Evolutionary conservation across 2,888 invertebrate species (phyloP).

Genomic region (Vanessa cardui): DNA sequence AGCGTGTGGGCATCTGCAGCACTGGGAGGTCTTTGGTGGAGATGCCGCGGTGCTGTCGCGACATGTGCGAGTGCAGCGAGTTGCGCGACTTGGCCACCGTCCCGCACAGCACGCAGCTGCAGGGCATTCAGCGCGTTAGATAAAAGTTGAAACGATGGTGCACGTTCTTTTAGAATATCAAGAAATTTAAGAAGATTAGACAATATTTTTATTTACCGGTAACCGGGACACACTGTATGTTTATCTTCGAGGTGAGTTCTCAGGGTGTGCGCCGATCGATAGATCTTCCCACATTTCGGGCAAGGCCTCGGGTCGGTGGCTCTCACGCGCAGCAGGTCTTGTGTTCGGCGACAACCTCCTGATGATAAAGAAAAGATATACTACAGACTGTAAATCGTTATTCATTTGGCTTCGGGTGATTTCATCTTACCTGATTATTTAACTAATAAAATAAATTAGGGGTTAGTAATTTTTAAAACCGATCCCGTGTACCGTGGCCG

Average conservation of each 20-base stretch:
- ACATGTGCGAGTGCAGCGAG: constrained; percentile 96
- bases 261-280: constrained; percentile 94
- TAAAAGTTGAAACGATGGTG: neutral
- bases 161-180: neutral
- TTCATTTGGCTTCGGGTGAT: neutral
- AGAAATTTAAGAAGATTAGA: neutral
- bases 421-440: constrained; percentile 31
- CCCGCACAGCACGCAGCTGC: constrained; percentile 93
- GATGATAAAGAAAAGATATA: constrained; percentile 25
- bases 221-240: constrained; percentile 96
- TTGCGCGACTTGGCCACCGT: constrained; percentile 96
- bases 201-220: constrained; percentile 71
- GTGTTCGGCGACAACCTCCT: constrained; percentile 88
- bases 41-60: constrained; percentile 95
- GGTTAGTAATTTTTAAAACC: neutral
- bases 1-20: constrained; percentile 95
- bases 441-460: neutral
- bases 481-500: neutral
- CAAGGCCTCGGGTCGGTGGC: constrained; percentile 96
- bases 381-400: neutral
- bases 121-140: neutral
- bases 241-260: constrained; percentile 96
- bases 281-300: constrained; percentile 96
- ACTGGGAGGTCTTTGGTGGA: constrained; percentile 96
- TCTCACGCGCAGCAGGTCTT: constrained; percentile 93